Evolutionary conservation across 37 sponge, comb jelly and placozoan genomes (phyloP).

Genomic region (Aplysina aerophoba): DNA sequence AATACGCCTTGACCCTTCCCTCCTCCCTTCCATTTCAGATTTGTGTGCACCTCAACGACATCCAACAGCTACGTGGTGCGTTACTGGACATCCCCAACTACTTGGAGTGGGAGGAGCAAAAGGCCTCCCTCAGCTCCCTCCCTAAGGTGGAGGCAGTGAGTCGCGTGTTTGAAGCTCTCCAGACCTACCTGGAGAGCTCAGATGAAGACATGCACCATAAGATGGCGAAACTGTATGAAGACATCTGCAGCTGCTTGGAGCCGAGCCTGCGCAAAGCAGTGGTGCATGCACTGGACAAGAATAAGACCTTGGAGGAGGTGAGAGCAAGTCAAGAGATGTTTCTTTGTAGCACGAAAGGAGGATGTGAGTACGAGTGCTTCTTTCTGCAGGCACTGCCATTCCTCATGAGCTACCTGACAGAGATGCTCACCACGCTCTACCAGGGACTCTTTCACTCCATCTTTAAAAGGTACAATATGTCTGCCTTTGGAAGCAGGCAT

Average conservation of each 20-base stretch:
- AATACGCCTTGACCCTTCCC: no score
- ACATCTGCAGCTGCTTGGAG: background rate
- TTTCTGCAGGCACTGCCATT: background rate
- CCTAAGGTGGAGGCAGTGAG: background rate
- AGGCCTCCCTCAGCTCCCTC: background rate
- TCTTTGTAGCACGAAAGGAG: no score
- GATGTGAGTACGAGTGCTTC: no score
- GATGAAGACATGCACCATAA: constrained; percentile 21
- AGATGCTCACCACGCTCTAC: background rate
- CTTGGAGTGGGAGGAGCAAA: constrained; percentile 6
- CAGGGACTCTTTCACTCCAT: background rate
- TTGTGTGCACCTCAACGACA: constrained; percentile 28
- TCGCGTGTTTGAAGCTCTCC: background rate
- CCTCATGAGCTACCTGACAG: constrained; percentile 13
- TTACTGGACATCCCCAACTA: constrained; percentile 3
- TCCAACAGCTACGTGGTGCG: background rate
- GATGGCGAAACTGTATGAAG: background rate
- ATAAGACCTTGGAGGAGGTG: background rate
- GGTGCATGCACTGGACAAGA: constrained; percentile 13
- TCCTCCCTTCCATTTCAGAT: background rate
- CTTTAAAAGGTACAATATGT: constrained; percentile 13
- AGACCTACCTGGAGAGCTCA: background rate
- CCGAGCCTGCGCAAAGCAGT: background rate
- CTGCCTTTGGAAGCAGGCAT: no score
- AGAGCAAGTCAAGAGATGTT: background rate